A percentile compares a stretch with the other conserved stretches of the same genome.
Conservation (phyloP, 1,140 invertebrate genomes). For the Ceratosolen solmsi region DNA sequence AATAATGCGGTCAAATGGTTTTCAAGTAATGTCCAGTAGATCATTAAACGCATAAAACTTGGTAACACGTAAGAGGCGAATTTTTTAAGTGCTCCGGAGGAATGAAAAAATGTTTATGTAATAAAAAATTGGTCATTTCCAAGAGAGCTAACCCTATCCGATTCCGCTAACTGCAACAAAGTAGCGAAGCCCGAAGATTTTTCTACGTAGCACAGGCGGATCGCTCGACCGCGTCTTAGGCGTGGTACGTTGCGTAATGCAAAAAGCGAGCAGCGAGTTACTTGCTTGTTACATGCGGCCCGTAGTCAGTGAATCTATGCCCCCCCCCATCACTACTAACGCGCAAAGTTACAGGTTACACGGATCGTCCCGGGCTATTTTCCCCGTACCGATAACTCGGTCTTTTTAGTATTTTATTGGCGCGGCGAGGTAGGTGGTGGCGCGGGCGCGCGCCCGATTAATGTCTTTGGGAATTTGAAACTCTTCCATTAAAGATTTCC, state of each 20-base stretch:
- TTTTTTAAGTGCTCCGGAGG: background rate
- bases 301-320: slow-evolving; percentile 40
- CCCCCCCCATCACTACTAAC: slow-evolving; percentile 22
- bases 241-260: slow-evolving; percentile 72
- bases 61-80: slow-evolving; percentile 1
- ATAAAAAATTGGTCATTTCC: slow-evolving; percentile 36
- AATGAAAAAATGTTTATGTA: slow-evolving; percentile 33
- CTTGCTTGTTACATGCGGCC: slow-evolving; percentile 58
- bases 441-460: background rate
- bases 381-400: slow-evolving; percentile 33
- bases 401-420: slow-evolving; percentile 19
- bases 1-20: slow-evolving; percentile 22
- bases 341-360: slow-evolving; percentile 44
- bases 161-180: slow-evolving; percentile 25
- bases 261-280: slow-evolving; percentile 66
- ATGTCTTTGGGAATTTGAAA: slow-evolving; percentile 24
- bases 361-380: slow-evolving; percentile 33
- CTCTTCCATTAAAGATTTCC: background rate
- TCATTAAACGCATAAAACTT: slow-evolving; percentile 19
- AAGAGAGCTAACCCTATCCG: slow-evolving; percentile 21
- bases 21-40: background rate
- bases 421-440: slow-evolving; percentile 8
- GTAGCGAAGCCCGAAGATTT: slow-evolving; percentile 37
- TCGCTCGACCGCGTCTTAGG: slow-evolving; percentile 64
- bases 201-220: slow-evolving; percentile 52